Percentiles rank a stretch among this genome's conserved stretches.
These are phyloP conservation scores for Dexiosoma caninum DNA, from an alignment of 2,888 invertebrate genomes.

Conservation along the genomic window DNA sequence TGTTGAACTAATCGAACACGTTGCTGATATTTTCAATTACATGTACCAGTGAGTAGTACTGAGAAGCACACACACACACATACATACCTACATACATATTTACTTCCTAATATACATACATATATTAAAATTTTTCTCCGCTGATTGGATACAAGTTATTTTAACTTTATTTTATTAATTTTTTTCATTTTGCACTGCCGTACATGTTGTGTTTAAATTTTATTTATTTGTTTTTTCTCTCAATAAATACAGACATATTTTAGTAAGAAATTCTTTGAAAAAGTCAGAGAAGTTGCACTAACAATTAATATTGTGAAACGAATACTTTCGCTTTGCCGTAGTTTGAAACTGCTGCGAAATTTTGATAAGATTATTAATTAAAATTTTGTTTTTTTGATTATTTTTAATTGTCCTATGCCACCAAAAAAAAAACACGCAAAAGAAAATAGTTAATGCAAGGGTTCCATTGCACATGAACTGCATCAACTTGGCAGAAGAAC, in stretches of 20 bases:
- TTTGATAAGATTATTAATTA: constrained; percentile 23
- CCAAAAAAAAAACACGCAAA: no score
- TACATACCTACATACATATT: no score
- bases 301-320: not conserved
- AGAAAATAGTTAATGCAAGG: no score
- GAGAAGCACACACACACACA: no score
- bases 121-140: not conserved
- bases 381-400: not conserved
- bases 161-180: not conserved
- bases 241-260: not conserved
- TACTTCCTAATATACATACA: no score
- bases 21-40: not conserved
- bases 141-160: constrained; percentile 29
- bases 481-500: no score
- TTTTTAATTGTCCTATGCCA: no score
- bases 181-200: not conserved
- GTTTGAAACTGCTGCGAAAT: not conserved
- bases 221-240: not conserved
- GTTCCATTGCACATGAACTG: no score
- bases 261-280: not conserved
- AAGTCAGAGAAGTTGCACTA: not conserved
- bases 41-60: no score
- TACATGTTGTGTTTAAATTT: no score
- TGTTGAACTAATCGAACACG: constrained; percentile 1
- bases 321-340: not conserved